Base-by-base conservation (phyloP, 2,888 invertebrate species). In the Zele albiditarsus region DNA sequence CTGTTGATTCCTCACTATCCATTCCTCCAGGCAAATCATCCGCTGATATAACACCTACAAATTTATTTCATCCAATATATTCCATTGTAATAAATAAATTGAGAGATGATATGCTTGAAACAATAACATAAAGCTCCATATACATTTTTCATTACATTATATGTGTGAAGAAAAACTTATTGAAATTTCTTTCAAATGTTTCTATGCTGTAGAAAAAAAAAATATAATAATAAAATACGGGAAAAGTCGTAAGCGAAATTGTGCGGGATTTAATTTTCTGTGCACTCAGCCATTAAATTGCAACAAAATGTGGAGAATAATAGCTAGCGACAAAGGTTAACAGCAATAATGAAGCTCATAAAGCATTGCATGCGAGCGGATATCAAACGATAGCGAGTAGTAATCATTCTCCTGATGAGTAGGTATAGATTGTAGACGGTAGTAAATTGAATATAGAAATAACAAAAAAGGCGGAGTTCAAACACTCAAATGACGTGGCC, bases 1-100 rank as follows among this genome's bases (percentile, higher is more conserved):
- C 93, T 0, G 94, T 93, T 14, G 94, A 93, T 46, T 91, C 90
- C 33, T 90, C 84, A 75, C 90, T 91, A 31, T 89, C 85, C 69
- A 91, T 90, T 33, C 89, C 90, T 1, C 89, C 90, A 16, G 89
- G 87, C 72, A 88, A 80, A 65, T 89, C 89, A 58, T 88, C 89
- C 12, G 84, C 83, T 57, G 89, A 89, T 79, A 86, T 85, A 23
- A 88, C 87, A 82, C 88, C 89, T 89, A 73, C 27, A 78, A 80
- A 77, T 27, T 60, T 33, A n/a, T 33, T 23, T 38, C n/a, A 4
- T 6, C 2, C 5, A n/a, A 42, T 10, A 58, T 49, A 68, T 53
- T 28, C 16, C 31, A 31, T 14, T 28, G 27, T 23, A 4, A 80
- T 62, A 79, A 81, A 77, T 70, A 68, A 73, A 70, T 46, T 4